Percentiles rank a stretch among this genome's conserved stretches.
These are phyloP conservation scores for Eunapius fragilis DNA, from an alignment of 37 sponge, comb jelly and placozoan species.

Conservation along the genomic window DNA sequence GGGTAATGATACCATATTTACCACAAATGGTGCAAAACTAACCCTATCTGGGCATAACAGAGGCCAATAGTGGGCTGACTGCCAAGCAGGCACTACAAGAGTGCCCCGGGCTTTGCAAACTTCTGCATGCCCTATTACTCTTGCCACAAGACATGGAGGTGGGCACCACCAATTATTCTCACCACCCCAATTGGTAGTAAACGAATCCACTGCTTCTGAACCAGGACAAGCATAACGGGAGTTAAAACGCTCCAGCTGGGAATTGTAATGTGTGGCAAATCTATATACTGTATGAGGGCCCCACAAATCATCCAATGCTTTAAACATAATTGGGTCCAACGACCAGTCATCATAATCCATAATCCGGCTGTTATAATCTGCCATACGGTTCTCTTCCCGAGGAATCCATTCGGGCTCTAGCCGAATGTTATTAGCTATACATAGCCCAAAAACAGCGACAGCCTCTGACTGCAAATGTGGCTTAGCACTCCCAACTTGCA, in stretches of 20 bases:
- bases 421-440: neutral
- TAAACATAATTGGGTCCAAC: conserved; percentile 7
- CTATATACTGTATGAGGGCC: conserved; percentile 54
- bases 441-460: conserved; percentile 1
- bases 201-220: conserved; percentile 43
- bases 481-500: conserved; percentile 15
- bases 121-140: no score
- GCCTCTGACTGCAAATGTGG: conserved; percentile 14
- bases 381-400: conserved; percentile 8
- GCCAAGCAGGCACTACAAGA: no score
- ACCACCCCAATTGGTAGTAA: conserved; percentile 36
- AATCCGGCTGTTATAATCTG: conserved; percentile 24
- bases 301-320: conserved; percentile 19
- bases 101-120: no score
- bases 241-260: conserved; percentile 15
- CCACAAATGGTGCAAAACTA: no score
- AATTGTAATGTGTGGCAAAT: conserved; percentile 20
- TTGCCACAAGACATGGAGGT: no score
- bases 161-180: conserved; percentile 49
- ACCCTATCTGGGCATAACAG: no score
- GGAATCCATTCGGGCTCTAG: conserved; percentile 48
- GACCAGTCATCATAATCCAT: conserved; percentile 45
- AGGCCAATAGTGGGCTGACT: no score
- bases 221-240: conserved; percentile 20
- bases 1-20: no score